Evolutionary conservation across 2,888 invertebrate genomes (phyloP), one percentile per base, ranked within the genome.

Genomic region (Tiliacea citrago): DNA sequence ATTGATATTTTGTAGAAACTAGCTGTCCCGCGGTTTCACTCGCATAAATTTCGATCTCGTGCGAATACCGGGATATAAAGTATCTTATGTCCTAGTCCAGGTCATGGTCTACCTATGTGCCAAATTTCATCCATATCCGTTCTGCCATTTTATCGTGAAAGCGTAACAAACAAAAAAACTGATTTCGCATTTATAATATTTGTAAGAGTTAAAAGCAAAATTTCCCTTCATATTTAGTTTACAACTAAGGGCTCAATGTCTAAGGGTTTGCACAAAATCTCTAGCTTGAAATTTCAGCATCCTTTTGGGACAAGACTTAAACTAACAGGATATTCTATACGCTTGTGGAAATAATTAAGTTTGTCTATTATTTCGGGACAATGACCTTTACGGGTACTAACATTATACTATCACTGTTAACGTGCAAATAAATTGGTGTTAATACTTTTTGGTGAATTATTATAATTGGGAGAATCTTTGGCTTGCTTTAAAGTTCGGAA

Each of bases 121-220:
- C 39, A 39, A 39, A 39, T 39, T 39, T 39, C 5, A 39, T 39
- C 5, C 2, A 39, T 4, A 39, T 39, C 39, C 39, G 39, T 39
- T 39, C 39, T 4, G 39, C 39, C 39, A 5, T 39, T 39, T 39
- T 5, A 39, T 2, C 39, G 39, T 39, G 39, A 39, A 39, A 39
- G 39, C 7, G 39, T 29, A 39, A 39, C 39, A 42, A 42, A 42
- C 8, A 42, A 42, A 7, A 8, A 42, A 42, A 42, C 42, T 42
- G 9, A 42, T 42, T 42, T 39, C 39, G 39, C 5, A 39, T 39
- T 39, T 39, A 39, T 39, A 39, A 39, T 42, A 42, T 42, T 42
- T 9, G 0, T 42, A 42, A 39, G 39, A 9, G 29, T 57, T 29
- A 5, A 65, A 65, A 69, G 2, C 6, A 24, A 87, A 86, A 90